phyloP scores from a whole-genome alignment of 2,888 invertebrate species.

The Pterostichus niger region DNA sequence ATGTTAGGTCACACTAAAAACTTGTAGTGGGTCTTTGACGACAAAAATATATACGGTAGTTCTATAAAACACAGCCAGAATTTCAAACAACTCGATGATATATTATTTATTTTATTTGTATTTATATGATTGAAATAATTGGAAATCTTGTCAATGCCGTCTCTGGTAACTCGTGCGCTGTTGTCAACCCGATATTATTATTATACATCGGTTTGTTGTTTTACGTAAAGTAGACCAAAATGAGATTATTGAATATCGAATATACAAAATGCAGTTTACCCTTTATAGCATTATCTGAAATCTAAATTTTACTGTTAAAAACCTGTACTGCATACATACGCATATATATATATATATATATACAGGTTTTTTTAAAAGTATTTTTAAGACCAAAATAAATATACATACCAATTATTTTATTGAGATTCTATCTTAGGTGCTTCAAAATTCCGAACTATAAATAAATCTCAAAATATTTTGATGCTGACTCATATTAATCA shows the following conservation, averaged over 20 bases:
- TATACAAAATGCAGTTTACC: neutral
- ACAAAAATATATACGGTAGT: too few species aligned
- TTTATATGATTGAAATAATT: too few species aligned
- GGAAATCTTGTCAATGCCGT: neutral
- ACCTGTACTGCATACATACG: neutral
- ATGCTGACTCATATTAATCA: constrained; percentile 1
- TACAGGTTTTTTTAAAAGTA: constrained; percentile 2
- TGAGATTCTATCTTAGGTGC: constrained; percentile 5
- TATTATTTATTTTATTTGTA: too few species aligned
- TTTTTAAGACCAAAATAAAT: constrained; percentile 5
- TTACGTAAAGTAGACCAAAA: constrained; percentile 41
- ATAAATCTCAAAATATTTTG: constrained; percentile 16
- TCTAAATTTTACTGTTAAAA: constrained; percentile 24
- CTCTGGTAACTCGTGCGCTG: constrained; percentile 22
- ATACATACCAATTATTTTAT: constrained; percentile 25
- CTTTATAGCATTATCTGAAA: constrained; percentile 35
- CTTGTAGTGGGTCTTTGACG: too few species aligned
- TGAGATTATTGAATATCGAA: constrained; percentile 41
- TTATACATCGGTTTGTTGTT: constrained; percentile 33
- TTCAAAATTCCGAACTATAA: constrained; percentile 6
- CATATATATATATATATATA: neutral
- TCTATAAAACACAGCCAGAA: too few species aligned
- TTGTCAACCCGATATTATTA: constrained; percentile 6
- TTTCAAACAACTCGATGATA: too few species aligned
- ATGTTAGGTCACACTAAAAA: too few species aligned